Percentiles rank a stretch among this genome's conserved stretches.
phyloP scores from a whole-genome alignment of 1,140 invertebrate species.

The Agrypnia vestita region DNA sequence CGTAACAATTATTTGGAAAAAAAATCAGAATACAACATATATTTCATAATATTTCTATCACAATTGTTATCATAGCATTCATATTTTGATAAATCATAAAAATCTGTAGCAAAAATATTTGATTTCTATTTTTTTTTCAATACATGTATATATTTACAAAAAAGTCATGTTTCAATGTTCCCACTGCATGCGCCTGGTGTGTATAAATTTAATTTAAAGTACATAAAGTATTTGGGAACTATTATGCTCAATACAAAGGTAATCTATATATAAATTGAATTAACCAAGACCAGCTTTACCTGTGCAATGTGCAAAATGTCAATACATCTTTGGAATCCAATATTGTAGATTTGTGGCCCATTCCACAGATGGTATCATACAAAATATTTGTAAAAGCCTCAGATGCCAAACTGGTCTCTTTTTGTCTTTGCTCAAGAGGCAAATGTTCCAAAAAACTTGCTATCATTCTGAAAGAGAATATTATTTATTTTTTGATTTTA shows the following conservation, averaged over 20 bases:
- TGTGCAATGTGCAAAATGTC: conserved; percentile 37
- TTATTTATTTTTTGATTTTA: background rate
- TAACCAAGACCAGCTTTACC: conserved; percentile 24
- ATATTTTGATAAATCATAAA: too few species aligned
- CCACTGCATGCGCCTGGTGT: background rate
- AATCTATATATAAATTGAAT: too few species aligned
- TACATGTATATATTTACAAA: too few species aligned
- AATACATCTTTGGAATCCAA: conserved; percentile 44
- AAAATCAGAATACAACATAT: too few species aligned
- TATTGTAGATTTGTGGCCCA: conserved; percentile 39
- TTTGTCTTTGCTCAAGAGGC: conserved; percentile 41
- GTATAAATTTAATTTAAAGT: background rate
- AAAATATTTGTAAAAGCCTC: conserved; percentile 45
- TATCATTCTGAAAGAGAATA: conserved; percentile 47
- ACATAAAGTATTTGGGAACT: background rate
- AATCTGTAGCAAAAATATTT: too few species aligned
- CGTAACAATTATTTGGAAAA: too few species aligned
- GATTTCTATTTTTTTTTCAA: too few species aligned
- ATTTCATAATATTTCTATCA: too few species aligned
- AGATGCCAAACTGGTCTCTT: conserved; percentile 40
- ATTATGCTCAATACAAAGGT: background rate
- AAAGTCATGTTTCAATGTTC: background rate
- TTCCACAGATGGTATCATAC: conserved; percentile 43
- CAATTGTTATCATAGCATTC: too few species aligned
- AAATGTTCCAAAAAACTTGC: conserved; percentile 39